A percentile compares a stretch with the other conserved stretches of the same genome.
phyloP scores from a whole-genome alignment of 2,113 vertebrate species.

The Lontra canadensis region DNA sequence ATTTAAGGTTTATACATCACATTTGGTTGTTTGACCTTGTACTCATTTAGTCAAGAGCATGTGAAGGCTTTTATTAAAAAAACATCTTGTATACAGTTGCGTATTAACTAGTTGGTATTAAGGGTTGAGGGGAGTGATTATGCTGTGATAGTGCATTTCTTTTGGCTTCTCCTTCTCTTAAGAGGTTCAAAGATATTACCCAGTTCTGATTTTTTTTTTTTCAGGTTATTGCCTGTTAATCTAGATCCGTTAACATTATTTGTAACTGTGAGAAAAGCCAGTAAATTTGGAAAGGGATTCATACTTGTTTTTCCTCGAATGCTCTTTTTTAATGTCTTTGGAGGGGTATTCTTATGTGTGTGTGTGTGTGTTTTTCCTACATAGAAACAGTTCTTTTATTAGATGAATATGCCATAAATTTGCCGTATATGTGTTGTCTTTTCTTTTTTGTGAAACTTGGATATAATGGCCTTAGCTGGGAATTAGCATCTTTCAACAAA shows the following conservation, averaged over 20 bases:
- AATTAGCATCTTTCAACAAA: slow-evolving; percentile 9
- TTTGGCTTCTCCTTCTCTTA: not conserved
- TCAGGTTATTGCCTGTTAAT: not conserved
- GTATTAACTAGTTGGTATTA: not conserved
- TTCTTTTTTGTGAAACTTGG: not conserved
- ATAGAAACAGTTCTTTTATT: not conserved
- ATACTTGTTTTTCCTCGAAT: not conserved
- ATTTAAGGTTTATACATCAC: not conserved
- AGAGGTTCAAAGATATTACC: not conserved
- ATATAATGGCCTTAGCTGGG: not conserved
- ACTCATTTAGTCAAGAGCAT: not conserved
- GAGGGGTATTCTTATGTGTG: not conserved
- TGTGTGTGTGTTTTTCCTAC: not conserved
- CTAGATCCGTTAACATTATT: not conserved
- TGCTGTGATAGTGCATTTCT: not conserved
- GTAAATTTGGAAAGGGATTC: not conserved
- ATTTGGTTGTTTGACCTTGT: not conserved
- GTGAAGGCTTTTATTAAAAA: not conserved
- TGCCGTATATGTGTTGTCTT: not conserved
- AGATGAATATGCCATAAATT: not conserved
- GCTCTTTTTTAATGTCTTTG: slow-evolving; percentile 25
- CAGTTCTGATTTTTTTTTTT: not conserved
- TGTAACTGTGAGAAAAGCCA: not conserved
- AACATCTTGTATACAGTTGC: not conserved
- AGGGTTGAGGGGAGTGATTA: not conserved